A percentile compares a stretch with the other conserved stretches of the same genome.
Conservation (phyloP, 2,113 vertebrate genomes). For the Dasyornis broadbenti region DNA sequence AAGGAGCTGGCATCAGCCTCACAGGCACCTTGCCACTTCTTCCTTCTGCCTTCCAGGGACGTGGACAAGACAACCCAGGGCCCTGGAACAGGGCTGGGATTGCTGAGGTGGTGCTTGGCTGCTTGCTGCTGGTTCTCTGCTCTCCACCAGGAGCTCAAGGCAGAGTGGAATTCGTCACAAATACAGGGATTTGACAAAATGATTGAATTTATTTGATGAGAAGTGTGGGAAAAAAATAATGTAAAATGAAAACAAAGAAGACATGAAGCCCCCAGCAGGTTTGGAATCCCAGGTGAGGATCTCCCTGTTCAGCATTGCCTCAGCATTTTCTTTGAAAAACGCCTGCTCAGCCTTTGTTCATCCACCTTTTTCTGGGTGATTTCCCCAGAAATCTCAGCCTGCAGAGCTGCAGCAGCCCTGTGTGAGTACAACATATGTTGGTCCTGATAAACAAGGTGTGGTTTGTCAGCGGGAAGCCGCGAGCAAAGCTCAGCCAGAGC, state of each 20-base stretch:
- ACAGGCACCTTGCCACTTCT: background rate
- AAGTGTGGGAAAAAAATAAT: background rate
- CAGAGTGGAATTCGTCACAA: background rate
- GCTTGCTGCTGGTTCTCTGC: background rate
- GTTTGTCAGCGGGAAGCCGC: background rate
- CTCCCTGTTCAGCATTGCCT: background rate
- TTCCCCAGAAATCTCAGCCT: slow-evolving; percentile 1
- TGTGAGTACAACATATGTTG: background rate
- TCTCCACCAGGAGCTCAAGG: background rate
- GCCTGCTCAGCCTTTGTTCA: background rate
- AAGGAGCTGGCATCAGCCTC: background rate
- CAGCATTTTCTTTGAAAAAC: background rate
- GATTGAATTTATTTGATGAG: background rate
- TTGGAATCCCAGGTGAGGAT: background rate
- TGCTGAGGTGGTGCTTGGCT: background rate
- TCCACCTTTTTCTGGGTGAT: background rate
- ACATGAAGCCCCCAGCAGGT: background rate
- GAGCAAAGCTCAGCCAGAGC: background rate
- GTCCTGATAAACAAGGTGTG: background rate
- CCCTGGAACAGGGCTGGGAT: background rate
- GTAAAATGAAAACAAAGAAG: background rate
- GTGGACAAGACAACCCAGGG: background rate
- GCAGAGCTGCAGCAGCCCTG: background rate
- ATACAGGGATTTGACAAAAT: background rate
- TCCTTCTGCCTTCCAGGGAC: background rate